Conservation (phyloP, 2,888 invertebrate genomes). For the Callinectes sapidus region DNA sequence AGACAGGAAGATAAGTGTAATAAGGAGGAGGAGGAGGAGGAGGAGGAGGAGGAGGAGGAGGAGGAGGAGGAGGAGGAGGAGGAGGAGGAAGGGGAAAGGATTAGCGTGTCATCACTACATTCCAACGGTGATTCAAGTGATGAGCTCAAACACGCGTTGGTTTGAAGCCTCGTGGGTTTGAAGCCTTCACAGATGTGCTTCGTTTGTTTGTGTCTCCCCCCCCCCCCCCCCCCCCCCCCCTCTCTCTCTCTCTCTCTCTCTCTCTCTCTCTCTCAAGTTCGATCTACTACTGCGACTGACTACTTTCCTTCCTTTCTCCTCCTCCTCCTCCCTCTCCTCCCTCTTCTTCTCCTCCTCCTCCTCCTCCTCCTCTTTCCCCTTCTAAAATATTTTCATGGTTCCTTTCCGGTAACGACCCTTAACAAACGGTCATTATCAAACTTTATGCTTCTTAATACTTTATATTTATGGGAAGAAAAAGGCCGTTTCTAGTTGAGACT, state of each 20-base stretch:
- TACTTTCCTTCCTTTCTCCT: not conserved
- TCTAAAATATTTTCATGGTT: not conserved
- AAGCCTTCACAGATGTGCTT: not conserved
- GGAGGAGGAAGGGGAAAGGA: not conserved
- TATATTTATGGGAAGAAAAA: not conserved
- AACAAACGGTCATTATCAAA: not conserved
- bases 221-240: not conserved
- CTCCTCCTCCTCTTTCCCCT: not conserved
- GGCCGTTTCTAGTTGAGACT: not conserved
- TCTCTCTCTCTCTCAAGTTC: not conserved
- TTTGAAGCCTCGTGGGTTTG: not conserved
- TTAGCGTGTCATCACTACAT: constrained; percentile 6
- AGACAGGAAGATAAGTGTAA: not conserved
- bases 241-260: constrained; percentile 16
- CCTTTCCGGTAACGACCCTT: not conserved
- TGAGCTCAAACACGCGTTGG: not conserved
- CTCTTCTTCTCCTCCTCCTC: no score
- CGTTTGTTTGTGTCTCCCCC: not conserved
- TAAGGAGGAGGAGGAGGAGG: not conserved
- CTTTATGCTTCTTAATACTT: not conserved
- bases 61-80: no score
- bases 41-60: not conserved
- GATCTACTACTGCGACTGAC: not conserved
- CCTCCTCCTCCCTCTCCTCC: no score
- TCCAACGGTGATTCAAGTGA: not conserved